Conservation (phyloP, 2,888 invertebrate species). For the Acronicta aceris region DNA sequence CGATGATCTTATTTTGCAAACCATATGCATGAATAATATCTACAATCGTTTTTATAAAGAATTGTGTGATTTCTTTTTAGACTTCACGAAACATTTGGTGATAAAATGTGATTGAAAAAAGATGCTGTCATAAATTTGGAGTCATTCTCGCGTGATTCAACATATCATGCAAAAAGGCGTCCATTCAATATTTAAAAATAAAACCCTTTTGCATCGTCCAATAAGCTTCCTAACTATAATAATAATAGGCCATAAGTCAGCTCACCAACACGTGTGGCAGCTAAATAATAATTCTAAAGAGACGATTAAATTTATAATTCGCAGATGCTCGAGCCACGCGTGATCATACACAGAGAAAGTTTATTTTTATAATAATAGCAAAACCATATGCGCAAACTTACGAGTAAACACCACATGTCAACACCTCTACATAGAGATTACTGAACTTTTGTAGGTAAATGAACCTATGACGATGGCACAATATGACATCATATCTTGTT, state of each 20-base stretch:
- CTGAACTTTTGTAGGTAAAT: constrained; percentile 83
- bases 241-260: constrained; percentile 58
- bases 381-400: constrained; percentile 81
- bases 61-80: not conserved
- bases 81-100: constrained; percentile 21
- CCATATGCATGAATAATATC: too few relatives aligned
- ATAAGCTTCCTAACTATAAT: constrained; percentile 52
- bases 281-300: constrained; percentile 77
- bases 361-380: constrained; percentile 89
- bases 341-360: constrained; percentile 85
- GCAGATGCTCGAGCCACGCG: constrained; percentile 85
- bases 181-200: constrained; percentile 52
- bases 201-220: constrained; percentile 37
- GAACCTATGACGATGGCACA: constrained; percentile 84
- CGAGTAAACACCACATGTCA: constrained; percentile 83
- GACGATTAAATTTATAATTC: constrained; percentile 84
- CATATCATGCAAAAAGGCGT: constrained; percentile 24
- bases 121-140: constrained; percentile 39
- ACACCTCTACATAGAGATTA: constrained; percentile 78
- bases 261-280: constrained; percentile 74
- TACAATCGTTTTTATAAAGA: not conserved
- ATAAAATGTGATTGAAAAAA: constrained; percentile 31
- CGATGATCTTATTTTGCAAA: too few relatives aligned
- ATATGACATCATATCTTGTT: constrained; percentile 80
- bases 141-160: constrained; percentile 50